Conservation (phyloP, 1,140 invertebrate genomes). For the Harpegnathos saltator region DNA sequence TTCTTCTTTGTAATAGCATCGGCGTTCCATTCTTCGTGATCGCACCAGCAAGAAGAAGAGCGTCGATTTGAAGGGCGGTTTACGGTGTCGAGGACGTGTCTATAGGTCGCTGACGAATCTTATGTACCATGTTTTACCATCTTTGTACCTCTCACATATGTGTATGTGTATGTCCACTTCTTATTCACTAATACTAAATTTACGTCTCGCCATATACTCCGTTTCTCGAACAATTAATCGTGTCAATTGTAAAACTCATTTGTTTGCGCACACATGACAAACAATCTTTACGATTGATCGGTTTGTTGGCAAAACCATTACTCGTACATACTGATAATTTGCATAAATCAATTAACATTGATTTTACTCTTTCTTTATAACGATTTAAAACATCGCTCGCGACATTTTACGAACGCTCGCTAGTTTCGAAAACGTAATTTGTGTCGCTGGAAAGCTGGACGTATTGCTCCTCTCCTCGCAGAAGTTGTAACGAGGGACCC, state of each 20-base stretch:
- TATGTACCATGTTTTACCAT: neutral
- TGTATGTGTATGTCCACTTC: too few relatives aligned
- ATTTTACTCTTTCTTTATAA: neutral
- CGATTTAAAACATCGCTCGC: constrained; percentile 23
- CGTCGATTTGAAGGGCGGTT: neutral
- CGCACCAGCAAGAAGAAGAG: constrained; percentile 20
- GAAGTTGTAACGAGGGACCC: constrained; percentile 68
- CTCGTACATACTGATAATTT: too few relatives aligned
- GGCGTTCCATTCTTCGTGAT: constrained; percentile 36
- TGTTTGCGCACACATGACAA: too few relatives aligned
- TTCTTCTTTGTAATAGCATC: constrained; percentile 63
- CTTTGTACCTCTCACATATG: too few relatives aligned
- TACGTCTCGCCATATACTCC: too few relatives aligned
- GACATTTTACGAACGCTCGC: constrained; percentile 29
- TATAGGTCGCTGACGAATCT: constrained; percentile 14
- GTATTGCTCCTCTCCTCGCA: constrained; percentile 75
- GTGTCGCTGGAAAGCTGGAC: constrained; percentile 64
- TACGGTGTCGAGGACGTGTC: constrained; percentile 11
- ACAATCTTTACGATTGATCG: too few relatives aligned
- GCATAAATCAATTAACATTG: constrained; percentile 18
- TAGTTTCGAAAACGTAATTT: constrained; percentile 71
- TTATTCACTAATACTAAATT: too few relatives aligned
- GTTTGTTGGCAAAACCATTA: too few relatives aligned
- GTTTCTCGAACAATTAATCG: too few relatives aligned
- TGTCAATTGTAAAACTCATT: too few relatives aligned